Percentiles rank a stretch among this genome's conserved stretches.
These are phyloP conservation scores for Heteromurus nitidus DNA, from an alignment of 2,888 invertebrate genomes.

Conservation along the genomic window DNA sequence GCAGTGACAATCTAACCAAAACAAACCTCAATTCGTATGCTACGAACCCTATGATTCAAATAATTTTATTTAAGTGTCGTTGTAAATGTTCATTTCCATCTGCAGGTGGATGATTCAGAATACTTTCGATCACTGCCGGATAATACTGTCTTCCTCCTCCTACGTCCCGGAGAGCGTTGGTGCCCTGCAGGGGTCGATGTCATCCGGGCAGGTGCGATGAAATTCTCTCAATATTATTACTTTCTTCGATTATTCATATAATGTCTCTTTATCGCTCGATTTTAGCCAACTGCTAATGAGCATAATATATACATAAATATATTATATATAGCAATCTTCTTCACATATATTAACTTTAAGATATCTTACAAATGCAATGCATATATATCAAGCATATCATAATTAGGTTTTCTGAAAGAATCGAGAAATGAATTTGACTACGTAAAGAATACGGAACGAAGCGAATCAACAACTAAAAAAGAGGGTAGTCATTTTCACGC, in stretches of 20 bases:
- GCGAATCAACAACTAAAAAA: too few species aligned
- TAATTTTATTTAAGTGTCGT: background rate
- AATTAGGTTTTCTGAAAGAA: too few species aligned
- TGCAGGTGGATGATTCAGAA: conserved; percentile 72
- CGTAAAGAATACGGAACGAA: too few species aligned
- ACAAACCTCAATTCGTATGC: conserved; percentile 14
- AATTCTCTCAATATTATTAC: conserved; percentile 21
- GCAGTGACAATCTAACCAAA: conserved; percentile 17
- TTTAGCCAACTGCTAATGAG: too few species aligned
- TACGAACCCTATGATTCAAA: conserved; percentile 3
- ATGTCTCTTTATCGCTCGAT: too few species aligned
- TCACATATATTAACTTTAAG: too few species aligned
- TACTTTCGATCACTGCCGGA: conserved; percentile 92
- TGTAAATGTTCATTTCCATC: background rate
- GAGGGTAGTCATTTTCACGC: too few species aligned
- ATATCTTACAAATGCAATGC: too few species aligned
- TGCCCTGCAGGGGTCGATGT: conserved; percentile 95
- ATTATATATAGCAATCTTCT: too few species aligned
- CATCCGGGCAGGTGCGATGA: conserved; percentile 88
- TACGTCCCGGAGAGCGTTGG: conserved; percentile 94
- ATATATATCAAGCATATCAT: too few species aligned
- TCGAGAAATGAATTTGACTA: too few species aligned
- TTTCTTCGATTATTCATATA: background rate
- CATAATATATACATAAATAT: too few species aligned
- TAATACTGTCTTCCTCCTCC: conserved; percentile 90